Percentiles rank a stretch among this genome's conserved stretches.
Conservation (phyloP, 2,888 invertebrate species). For the Polietes domitor region DNA sequence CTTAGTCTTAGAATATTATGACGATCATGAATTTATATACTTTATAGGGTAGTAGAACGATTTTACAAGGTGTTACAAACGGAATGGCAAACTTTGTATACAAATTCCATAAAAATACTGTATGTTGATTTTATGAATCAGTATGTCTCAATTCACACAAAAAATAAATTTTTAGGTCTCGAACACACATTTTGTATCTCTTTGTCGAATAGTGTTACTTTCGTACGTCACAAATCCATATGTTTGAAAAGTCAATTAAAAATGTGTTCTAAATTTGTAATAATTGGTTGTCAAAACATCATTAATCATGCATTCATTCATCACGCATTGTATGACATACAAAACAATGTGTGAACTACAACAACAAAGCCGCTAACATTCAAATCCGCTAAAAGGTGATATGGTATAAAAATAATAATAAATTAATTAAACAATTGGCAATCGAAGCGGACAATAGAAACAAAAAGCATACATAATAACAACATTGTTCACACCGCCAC, state of each 20-base stretch:
- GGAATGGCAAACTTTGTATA: too few species aligned
- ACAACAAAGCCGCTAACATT: background rate
- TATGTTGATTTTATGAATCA: too few species aligned
- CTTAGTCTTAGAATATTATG: too few species aligned
- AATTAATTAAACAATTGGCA: background rate
- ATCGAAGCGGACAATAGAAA: background rate
- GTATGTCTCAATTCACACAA: too few species aligned
- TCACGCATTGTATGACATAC: background rate
- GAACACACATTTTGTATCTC: too few species aligned
- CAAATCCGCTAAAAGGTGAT: conserved; percentile 15
- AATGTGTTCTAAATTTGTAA: conserved; percentile 16
- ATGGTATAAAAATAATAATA: background rate
- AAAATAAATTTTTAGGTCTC: too few species aligned
- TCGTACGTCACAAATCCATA: background rate
- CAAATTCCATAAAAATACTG: too few species aligned
- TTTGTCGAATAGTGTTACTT: too few species aligned
- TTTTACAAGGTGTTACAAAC: too few species aligned
- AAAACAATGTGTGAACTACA: background rate
- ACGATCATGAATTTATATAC: too few species aligned
- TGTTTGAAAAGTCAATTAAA: conserved; percentile 9
- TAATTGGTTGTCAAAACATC: conserved; percentile 17
- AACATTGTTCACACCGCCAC: background rate
- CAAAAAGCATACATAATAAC: background rate
- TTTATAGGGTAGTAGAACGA: too few species aligned
- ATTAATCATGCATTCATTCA: conserved; percentile 6